Evolutionary conservation across 1,140 invertebrate species (phyloP).

Genomic region (Diachasma alloeum): DNA sequence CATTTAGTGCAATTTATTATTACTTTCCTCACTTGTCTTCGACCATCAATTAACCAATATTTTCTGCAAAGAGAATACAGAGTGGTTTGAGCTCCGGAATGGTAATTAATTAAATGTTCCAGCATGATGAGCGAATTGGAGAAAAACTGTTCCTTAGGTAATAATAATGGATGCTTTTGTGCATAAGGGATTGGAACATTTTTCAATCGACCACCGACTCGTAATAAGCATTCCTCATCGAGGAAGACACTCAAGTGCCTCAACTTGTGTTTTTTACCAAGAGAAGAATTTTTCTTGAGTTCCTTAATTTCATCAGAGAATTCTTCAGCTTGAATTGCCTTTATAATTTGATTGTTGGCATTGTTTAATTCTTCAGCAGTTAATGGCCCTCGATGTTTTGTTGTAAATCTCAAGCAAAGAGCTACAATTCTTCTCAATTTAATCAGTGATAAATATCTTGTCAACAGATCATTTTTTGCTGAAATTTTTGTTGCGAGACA

Average conservation of each 20-base stretch:
- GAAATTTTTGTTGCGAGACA: background rate
- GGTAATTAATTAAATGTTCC: constrained; percentile 9
- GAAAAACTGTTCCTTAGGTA: constrained; percentile 27
- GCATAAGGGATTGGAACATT: background rate
- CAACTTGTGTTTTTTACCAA: no score
- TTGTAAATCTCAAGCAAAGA: constrained; percentile 19
- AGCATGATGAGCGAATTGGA: background rate
- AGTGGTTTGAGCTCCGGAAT: constrained; percentile 16
- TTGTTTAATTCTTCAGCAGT: background rate
- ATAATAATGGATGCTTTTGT: constrained; percentile 19
- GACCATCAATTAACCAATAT: constrained; percentile 29
- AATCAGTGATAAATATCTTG: background rate
- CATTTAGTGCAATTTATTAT: constrained; percentile 27
- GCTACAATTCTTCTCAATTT: background rate
- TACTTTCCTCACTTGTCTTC: constrained; percentile 10
- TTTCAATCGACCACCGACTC: constrained; percentile 41
- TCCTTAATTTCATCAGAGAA: no score
- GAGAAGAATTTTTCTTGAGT: no score
- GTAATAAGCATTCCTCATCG: constrained; percentile 36
- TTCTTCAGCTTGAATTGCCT: no score
- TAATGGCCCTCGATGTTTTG: background rate
- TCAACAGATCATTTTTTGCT: background rate
- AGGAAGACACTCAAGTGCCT: no score
- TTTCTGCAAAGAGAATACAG: no score
- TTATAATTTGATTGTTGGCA: no score